A percentile compares a stretch with the other conserved stretches of the same genome.
Conservation (phyloP, 2,888 invertebrate genomes). For the Pollenia amentaria region DNA sequence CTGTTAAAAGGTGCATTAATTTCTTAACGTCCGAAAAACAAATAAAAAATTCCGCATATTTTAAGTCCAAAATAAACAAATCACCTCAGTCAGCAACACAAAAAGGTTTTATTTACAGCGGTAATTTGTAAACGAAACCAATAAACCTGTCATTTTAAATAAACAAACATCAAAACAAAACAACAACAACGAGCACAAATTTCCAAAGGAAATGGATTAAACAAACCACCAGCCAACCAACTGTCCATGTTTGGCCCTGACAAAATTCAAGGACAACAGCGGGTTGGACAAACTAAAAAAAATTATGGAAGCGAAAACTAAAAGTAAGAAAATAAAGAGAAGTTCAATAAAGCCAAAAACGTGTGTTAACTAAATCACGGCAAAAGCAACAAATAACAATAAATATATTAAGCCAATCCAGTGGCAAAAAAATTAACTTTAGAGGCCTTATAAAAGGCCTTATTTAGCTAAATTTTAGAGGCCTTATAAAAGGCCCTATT, state of each 20-base stretch:
- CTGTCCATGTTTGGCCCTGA: slow-evolving; percentile 6
- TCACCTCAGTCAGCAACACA: neutral
- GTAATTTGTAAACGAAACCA: slow-evolving; percentile 43
- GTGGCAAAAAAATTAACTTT: no score
- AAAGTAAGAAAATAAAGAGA: no score
- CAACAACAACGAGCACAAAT: neutral
- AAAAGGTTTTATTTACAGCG: slow-evolving; percentile 18
- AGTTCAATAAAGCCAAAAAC: neutral
- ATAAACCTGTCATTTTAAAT: slow-evolving; percentile 25
- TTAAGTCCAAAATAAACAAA: slow-evolving; percentile 3
- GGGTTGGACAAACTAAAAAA: neutral
- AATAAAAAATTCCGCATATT: neutral
- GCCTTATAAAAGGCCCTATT: no score
- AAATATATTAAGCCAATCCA: neutral
- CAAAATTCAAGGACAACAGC: slow-evolving; percentile 21
- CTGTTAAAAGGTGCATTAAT: slow-evolving; percentile 28
- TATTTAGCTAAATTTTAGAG: no score
- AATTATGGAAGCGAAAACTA: neutral
- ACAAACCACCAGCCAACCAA: neutral
- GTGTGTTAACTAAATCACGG: slow-evolving; percentile 26
- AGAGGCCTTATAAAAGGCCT: no score
- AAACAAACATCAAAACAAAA: slow-evolving; percentile 18
- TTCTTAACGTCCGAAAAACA: neutral
- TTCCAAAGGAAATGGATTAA: neutral
- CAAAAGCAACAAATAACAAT: neutral